Conservation (phyloP, 2,797 vertebrate species). For the Smutsia gigantea region DNA sequence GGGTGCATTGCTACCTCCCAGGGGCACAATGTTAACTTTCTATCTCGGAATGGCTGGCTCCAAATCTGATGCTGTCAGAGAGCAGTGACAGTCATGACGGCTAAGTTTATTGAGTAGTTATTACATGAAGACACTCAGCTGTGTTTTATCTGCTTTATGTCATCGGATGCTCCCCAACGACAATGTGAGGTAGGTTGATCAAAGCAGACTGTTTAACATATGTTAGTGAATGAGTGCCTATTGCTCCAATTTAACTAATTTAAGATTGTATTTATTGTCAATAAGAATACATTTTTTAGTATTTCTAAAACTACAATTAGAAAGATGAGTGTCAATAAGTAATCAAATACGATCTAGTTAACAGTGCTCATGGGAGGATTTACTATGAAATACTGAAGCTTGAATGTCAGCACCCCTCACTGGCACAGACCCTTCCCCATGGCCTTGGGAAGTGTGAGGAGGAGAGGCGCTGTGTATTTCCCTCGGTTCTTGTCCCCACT, state of each 20-base stretch:
- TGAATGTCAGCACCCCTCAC: neutral
- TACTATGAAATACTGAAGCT: neutral
- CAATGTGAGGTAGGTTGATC: rapidly evolving
- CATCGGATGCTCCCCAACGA: neutral
- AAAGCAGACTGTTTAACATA: neutral
- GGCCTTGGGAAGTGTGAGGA: too few species aligned
- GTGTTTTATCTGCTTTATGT: neutral
- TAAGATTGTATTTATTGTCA: neutral
- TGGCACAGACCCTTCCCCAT: neutral
- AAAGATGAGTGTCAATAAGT: neutral
- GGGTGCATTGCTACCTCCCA: neutral
- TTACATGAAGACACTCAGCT: neutral
- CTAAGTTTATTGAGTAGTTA: neutral
- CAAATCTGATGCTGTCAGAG: neutral
- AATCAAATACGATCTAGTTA: neutral
- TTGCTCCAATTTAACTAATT: neutral
- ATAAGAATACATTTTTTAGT: neutral
- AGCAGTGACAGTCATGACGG: neutral
- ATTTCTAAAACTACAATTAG: neutral
- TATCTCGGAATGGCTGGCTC: neutral
- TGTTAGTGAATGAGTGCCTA: neutral
- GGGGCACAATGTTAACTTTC: neutral
- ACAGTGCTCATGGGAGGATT: neutral
- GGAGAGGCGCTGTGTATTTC: too few species aligned
- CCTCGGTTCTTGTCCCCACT: too few species aligned